These are phyloP conservation scores for Xestia ashworthii DNA, from an alignment of 2,888 invertebrate genomes.

Conservation along the genomic window DNA sequence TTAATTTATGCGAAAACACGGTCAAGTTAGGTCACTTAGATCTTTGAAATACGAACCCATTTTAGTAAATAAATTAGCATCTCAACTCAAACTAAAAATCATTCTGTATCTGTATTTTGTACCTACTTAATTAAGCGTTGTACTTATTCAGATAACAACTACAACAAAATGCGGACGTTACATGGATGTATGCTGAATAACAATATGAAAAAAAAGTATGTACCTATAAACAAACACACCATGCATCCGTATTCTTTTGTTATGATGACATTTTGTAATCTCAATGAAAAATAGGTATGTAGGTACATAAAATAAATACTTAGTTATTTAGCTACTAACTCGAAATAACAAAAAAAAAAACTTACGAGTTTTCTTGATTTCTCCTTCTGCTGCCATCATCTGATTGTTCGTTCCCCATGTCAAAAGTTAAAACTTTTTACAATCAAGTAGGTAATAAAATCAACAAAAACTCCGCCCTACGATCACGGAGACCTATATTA, in stretches of 20 bases:
- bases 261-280: background rate
- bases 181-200: background rate
- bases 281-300: background rate
- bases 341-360: background rate
- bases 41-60: background rate
- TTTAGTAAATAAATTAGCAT: background rate
- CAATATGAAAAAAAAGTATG: background rate
- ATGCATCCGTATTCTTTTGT: background rate
- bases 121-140: background rate
- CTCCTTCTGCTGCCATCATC: background rate
- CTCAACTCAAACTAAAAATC: background rate
- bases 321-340: background rate
- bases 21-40: background rate
- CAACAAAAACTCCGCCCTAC: background rate
- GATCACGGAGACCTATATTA: background rate
- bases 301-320: background rate
- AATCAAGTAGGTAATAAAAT: background rate
- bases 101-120: background rate
- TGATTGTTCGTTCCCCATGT: slow-evolving; percentile 9
- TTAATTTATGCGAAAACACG: background rate
- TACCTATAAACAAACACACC: background rate
- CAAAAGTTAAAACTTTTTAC: background rate
- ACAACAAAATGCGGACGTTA: background rate
- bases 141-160: background rate
- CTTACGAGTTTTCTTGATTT: slow-evolving; percentile 11